A percentile compares a stretch with the other conserved stretches of the same genome.
phyloP scores from a whole-genome alignment of 2,888 invertebrate species.

The Bellardia bayeri region DNA sequence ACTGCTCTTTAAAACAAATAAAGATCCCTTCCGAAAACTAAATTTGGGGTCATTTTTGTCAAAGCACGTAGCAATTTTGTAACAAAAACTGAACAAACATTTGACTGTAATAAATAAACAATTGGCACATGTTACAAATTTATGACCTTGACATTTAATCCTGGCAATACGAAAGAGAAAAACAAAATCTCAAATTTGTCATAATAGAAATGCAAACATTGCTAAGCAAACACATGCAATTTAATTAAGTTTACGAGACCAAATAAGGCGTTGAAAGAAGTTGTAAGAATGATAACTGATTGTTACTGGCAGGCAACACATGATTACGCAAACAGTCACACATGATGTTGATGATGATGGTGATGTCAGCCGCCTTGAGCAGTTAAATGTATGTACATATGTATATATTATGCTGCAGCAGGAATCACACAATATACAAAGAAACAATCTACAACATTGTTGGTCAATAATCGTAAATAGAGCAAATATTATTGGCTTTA shows the following conservation, averaged over 20 bases:
- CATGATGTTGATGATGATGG: background rate
- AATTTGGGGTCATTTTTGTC: constrained; percentile 45
- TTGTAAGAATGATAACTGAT: constrained; percentile 1
- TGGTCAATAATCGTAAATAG: constrained; percentile 51
- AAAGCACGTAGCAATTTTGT: constrained; percentile 54
- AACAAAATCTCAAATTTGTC: constrained; percentile 32
- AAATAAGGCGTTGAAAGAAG: constrained; percentile 39
- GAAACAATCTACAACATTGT: background rate
- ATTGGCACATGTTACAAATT: constrained; percentile 56
- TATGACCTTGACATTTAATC: constrained; percentile 33
- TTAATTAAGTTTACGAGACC: constrained; percentile 79
- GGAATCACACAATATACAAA: constrained; percentile 29
- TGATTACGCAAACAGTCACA: constrained; percentile 29
- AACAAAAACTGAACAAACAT: constrained; percentile 32
- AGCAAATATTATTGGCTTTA: constrained; percentile 50
- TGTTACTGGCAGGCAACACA: constrained; percentile 35
- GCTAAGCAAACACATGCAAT: constrained; percentile 76
- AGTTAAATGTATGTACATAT: constrained; percentile 46
- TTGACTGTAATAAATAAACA: constrained; percentile 47
- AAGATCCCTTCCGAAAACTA: background rate
- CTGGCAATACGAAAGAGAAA: constrained; percentile 6
- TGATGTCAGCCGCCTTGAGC: constrained; percentile 59
- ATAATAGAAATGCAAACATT: constrained; percentile 47
- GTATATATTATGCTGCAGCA: constrained; percentile 58
- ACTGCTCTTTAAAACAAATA: background rate